Conservation (phyloP, 2,113 vertebrate species). For the Ameiurus melas region DNA sequence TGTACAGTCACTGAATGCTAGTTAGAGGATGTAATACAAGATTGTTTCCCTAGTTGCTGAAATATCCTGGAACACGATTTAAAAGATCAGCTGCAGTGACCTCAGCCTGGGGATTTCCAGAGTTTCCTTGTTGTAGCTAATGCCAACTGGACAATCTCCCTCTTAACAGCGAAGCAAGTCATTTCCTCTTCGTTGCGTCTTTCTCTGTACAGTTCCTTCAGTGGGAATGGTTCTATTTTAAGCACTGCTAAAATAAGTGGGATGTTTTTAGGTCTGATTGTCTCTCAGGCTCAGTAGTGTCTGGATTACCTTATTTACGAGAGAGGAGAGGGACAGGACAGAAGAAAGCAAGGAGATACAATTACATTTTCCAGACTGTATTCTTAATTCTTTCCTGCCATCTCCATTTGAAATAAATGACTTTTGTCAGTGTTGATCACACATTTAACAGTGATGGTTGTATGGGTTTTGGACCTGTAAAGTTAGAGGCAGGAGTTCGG, state of each 20-base stretch:
- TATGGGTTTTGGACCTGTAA: not conserved
- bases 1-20: not conserved
- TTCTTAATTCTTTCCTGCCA: not conserved
- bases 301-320: not conserved
- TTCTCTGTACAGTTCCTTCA: constrained; percentile 20
- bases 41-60: not conserved
- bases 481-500: not conserved
- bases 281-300: not conserved
- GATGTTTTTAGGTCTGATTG: constrained; percentile 20
- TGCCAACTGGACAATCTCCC: constrained; percentile 1
- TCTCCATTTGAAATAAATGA: not conserved
- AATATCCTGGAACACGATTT: constrained; percentile 10
- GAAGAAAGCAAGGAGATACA: not conserved
- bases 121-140: constrained; percentile 4
- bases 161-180: not conserved
- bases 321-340: not conserved
- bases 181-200: constrained; percentile 14
- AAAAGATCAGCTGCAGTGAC: constrained; percentile 7
- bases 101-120: constrained; percentile 37
- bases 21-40: not conserved
- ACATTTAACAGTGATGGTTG: not conserved
- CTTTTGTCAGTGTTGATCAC: not conserved
- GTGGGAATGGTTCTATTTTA: constrained; percentile 34
- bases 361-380: constrained; percentile 13
- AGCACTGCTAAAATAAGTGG: constrained; percentile 7